Conservation (phyloP, 2,888 invertebrate genomes). For the Phortica magna region DNA sequence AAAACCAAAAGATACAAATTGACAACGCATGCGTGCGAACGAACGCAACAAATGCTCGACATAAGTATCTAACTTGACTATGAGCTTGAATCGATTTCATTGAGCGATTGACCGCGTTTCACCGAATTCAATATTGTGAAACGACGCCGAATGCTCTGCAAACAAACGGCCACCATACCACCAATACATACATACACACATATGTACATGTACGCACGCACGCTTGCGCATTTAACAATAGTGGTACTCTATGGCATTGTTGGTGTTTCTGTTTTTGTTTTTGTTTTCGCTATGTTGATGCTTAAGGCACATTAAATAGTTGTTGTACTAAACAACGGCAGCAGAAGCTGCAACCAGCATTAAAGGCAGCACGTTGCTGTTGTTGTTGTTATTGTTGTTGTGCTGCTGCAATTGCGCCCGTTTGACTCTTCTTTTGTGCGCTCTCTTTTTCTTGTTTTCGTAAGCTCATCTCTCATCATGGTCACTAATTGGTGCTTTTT, state of each 20-base stretch:
- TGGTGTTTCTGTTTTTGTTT: background rate
- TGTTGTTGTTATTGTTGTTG: no score
- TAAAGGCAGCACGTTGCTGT: background rate
- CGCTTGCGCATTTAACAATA: background rate
- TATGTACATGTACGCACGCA: background rate
- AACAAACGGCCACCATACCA: background rate
- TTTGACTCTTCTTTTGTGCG: background rate
- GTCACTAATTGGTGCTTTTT: background rate
- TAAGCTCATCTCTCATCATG: no score
- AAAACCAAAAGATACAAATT: background rate
- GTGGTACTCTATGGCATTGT: background rate
- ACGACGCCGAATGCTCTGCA: slow-evolving; percentile 11
- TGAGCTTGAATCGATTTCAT: background rate
- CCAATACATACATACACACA: background rate
- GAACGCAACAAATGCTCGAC: background rate
- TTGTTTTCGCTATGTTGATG: background rate
- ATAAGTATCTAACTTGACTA: no score
- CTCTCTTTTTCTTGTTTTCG: no score
- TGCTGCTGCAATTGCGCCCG: slow-evolving; percentile 1
- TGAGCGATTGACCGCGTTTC: slow-evolving; percentile 17
- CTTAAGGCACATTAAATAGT: background rate
- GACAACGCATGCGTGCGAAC: background rate
- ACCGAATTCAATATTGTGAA: slow-evolving; percentile 8
- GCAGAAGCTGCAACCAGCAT: background rate
- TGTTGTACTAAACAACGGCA: background rate